Conservation (phyloP, 2,797 vertebrate genomes). For the Otus scops region DNA sequence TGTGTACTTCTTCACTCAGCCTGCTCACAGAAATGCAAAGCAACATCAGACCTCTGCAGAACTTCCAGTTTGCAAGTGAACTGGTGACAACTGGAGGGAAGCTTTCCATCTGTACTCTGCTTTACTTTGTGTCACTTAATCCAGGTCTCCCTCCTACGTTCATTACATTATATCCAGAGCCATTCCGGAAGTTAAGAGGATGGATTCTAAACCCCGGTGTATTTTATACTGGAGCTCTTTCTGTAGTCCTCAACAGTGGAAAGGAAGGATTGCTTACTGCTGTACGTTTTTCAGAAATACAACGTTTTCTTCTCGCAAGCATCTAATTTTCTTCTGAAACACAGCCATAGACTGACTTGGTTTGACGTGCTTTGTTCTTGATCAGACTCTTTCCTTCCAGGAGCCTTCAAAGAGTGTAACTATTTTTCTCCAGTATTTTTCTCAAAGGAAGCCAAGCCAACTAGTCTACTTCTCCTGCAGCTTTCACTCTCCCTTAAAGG, state of each 20-base stretch:
- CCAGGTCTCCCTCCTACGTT: neutral
- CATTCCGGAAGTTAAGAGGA: neutral
- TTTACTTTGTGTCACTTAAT: neutral
- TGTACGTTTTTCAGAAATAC: neutral
- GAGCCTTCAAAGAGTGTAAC: neutral
- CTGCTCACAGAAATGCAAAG: neutral
- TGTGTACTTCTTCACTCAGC: neutral
- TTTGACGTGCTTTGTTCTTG: neutral
- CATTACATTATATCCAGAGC: neutral
- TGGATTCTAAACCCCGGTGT: neutral
- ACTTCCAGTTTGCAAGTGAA: neutral
- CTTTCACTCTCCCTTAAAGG: neutral
- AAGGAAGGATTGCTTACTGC: neutral
- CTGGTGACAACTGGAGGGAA: neutral
- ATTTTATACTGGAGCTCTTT: neutral
- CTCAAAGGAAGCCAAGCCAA: neutral
- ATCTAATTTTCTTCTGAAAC: neutral
- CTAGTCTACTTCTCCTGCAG: neutral
- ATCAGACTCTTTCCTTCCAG: neutral
- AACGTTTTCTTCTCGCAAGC: slow-evolving; percentile 1
- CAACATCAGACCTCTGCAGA: neutral
- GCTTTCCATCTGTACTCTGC: neutral
- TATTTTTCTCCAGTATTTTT: neutral
- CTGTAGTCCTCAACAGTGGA: neutral
- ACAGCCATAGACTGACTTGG: neutral